A percentile compares a stretch with the other conserved stretches of the same genome.
phyloP scores from a whole-genome alignment of 2,113 vertebrate species.

The Mionectes macconnelli region DNA sequence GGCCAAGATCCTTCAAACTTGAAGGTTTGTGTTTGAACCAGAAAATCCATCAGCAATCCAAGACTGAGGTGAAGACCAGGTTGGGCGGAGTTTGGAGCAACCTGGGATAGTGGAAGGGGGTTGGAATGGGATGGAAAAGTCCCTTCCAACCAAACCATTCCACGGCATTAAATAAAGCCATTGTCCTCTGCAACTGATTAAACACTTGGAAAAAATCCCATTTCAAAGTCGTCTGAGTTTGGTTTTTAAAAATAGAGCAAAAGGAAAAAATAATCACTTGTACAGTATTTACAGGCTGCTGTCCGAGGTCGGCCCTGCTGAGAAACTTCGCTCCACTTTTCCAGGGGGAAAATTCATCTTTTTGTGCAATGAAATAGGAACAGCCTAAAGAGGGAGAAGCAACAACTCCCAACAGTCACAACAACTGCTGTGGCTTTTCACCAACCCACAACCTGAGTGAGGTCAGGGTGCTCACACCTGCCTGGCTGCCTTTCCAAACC shows the following conservation, averaged over 20 bases:
- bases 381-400: not conserved
- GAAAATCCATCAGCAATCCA: not conserved
- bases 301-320: not conserved
- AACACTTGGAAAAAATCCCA: not conserved
- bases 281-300: not conserved
- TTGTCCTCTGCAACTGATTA: not conserved
- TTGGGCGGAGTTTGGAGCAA: not conserved
- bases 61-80: not conserved
- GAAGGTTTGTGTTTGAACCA: not conserved
- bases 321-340: not conserved
- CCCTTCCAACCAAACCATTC: not conserved
- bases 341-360: not conserved
- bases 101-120: not conserved
- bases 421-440: not conserved
- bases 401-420: not conserved
- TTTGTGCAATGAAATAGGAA: not conserved
- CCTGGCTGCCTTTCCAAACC: not conserved
- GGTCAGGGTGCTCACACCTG: rapidly evolving
- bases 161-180: not conserved
- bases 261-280: not conserved
- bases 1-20: rapidly evolving
- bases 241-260: not conserved
- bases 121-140: not conserved
- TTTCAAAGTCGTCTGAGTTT: not conserved
- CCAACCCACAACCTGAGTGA: not conserved